A percentile compares a stretch with the other conserved stretches of the same genome.
Evolutionary conservation across 2,888 invertebrate species (phyloP).

Genomic region (Enchytraeus crypticus): DNA sequence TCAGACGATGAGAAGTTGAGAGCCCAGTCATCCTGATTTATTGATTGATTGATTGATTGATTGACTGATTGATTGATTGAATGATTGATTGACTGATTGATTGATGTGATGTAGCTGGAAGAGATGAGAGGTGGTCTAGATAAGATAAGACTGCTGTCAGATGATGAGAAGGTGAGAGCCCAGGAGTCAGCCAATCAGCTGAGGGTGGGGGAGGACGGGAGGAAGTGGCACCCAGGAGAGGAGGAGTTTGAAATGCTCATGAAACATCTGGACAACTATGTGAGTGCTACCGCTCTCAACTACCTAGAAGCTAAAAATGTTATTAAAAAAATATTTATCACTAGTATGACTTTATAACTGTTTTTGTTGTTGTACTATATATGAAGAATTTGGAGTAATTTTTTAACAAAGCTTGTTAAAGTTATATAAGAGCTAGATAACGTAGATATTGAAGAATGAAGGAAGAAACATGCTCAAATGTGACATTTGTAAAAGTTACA

Average conservation of each 20-base stretch:
- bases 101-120: slow-evolving; percentile 11
- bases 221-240: slow-evolving; percentile 79
- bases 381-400: too few species aligned
- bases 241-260: slow-evolving; percentile 93
- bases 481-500: too few species aligned
- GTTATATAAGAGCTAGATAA: too few species aligned
- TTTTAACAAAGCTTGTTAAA: too few species aligned
- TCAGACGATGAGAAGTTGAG: too few species aligned
- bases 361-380: neutral
- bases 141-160: slow-evolving; percentile 66
- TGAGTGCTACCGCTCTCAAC: too few species aligned
- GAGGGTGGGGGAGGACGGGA: slow-evolving; percentile 38
- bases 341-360: neutral
- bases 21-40: too few species aligned
- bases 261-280: slow-evolving; percentile 91
- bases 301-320: neutral
- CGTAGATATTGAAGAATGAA: too few species aligned
- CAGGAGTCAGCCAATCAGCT: slow-evolving; percentile 50
- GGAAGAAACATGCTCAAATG: too few species aligned
- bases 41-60: too few species aligned
- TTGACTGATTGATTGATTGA: too few species aligned
- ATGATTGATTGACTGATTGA: too few species aligned
- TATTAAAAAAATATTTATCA: neutral
- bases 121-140: slow-evolving; percentile 65
- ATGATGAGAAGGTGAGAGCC: slow-evolving; percentile 57